Base-by-base conservation (phyloP, 2,797 vertebrate genomes). In the Eremophila alpestris region DNA sequence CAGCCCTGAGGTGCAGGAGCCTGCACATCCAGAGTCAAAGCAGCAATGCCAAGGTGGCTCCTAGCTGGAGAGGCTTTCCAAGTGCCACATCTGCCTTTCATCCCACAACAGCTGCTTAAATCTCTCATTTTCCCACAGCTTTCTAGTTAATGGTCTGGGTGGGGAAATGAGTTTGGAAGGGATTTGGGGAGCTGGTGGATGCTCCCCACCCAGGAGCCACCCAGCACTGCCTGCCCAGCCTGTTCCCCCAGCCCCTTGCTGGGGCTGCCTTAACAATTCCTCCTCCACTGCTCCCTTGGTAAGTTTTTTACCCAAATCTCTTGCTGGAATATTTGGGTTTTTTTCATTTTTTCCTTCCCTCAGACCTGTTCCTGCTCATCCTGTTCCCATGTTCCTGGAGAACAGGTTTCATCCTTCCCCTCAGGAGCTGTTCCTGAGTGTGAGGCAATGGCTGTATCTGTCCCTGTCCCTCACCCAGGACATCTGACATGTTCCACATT, bases 231-330 rank as follows among this genome's bases (percentile, higher is more conserved):
- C 75, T 63, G 93, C 73, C 68, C 49, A 46, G 90, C 96, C 87
- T 93, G 96, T 96, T 96, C 58, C 68, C 84, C 75, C 8, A 41
- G 48, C 68, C 75, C 34, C 56, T 48, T 15, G 36, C 52, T 18
- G 2, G 2, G 6, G 40, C 40, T 89, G 83, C 40, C 71, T 90
- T 56, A 59, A 58, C 74, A 34, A 34, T 34, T 75, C 67, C 49
- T 83, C 83, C 55, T 70, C 75, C 30, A 5, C 75, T 30, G 41
- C 78, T 93, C 62, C 94, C 91, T 71, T 96, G 95, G 91, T 93
- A 95, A 95, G 46, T 2, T 75, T 93, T 89, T 85, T 96, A 96
- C 68, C 79, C 94, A 96, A 94, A 96, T 96, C 29, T 92, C 84
- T 46, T 75, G 14, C 73, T 83, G 79, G 71, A 43, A 59, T 71